Conservation (phyloP, 1,140 invertebrate species). For the Bombus turneri region DNA sequence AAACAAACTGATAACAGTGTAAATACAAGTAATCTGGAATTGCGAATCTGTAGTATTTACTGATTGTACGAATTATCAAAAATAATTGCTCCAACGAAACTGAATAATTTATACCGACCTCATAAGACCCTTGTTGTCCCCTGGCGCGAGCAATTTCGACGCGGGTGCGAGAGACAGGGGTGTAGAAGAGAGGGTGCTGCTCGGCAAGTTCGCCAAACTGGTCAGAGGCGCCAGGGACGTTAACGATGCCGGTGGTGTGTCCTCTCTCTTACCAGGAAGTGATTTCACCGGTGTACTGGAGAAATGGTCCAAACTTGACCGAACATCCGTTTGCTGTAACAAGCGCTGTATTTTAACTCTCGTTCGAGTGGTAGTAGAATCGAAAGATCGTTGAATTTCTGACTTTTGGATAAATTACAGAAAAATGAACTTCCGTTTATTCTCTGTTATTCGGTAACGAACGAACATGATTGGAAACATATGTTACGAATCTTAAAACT, state of each 20-base stretch:
- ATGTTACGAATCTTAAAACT: no score
- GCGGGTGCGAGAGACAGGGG: slow-evolving; percentile 79
- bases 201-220: slow-evolving; percentile 81
- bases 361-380: no score
- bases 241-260: slow-evolving; percentile 80
- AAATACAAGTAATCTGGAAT: not conserved
- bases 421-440: not conserved
- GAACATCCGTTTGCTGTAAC: slow-evolving; percentile 81
- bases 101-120: slow-evolving; percentile 69
- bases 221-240: slow-evolving; percentile 80
- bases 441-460: not conserved
- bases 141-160: slow-evolving; percentile 79
- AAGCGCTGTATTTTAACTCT: not conserved
- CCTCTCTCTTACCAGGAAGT: slow-evolving; percentile 80
- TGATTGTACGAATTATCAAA: not conserved
- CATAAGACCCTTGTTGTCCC: slow-evolving; percentile 80
- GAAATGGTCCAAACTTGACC: slow-evolving; percentile 80
- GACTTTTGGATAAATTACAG: not conserved
- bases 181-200: slow-evolving; percentile 78
- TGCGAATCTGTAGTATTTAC: not conserved
- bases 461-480: not conserved
- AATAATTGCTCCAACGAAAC: not conserved
- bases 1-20: not conserved
- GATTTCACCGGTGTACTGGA: slow-evolving; percentile 80
- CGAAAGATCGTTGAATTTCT: not conserved